These are phyloP conservation scores for Xerus inauris DNA, from an alignment of 2,113 vertebrate species.

Conservation along the genomic window DNA sequence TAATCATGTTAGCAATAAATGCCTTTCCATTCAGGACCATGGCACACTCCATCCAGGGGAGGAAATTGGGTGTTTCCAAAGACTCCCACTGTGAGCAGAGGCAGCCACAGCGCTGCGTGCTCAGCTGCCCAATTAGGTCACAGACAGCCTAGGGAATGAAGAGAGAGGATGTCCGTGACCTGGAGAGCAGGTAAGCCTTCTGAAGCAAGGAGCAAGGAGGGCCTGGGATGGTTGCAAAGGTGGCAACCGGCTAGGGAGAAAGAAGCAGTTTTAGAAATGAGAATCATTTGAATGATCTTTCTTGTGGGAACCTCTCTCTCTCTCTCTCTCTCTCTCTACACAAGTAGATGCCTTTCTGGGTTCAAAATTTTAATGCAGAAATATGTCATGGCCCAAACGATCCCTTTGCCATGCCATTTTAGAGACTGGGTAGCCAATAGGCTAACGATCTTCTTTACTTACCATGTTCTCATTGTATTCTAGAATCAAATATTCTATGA, in stretches of 20 bases:
- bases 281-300: neutral
- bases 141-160: slow-evolving; percentile 2
- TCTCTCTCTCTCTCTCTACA: neutral
- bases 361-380: neutral
- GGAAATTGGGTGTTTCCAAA: neutral
- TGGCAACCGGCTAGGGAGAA: neutral
- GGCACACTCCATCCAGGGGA: neutral
- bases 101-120: neutral
- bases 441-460: neutral
- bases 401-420: neutral
- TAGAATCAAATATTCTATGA: neutral
- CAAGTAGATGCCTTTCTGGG: neutral
- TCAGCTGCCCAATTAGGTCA: slow-evolving; percentile 66
- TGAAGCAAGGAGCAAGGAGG: neutral
- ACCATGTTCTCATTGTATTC: neutral
- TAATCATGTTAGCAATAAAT: slow-evolving; percentile 27
- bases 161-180: slow-evolving; percentile 21
- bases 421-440: neutral
- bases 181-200: slow-evolving; percentile 4
- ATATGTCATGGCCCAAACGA: neutral
- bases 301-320: too few relatives aligned
- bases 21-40: slow-evolving; percentile 3
- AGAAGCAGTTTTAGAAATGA: slow-evolving; percentile 3
- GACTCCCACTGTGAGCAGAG: neutral
- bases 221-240: neutral